Conservation (phyloP, 2,113 vertebrate species). For the Nipponia nippon region DNA sequence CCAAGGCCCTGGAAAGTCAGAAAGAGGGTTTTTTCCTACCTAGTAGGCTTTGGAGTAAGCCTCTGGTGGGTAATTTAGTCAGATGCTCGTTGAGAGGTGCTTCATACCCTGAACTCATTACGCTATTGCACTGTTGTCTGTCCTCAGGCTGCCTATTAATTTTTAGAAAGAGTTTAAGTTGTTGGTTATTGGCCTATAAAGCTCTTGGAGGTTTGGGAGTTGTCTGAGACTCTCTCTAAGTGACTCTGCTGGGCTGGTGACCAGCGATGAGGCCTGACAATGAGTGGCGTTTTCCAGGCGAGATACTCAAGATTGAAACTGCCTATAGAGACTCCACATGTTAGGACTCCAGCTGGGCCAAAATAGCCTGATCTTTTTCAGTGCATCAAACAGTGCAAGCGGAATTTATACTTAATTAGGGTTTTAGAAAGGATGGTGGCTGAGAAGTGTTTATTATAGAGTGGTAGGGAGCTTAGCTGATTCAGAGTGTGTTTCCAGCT, state of each 20-base stretch:
- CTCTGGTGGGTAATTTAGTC: neutral
- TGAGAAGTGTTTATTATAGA: neutral
- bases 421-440: neutral
- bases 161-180: neutral
- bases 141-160: neutral
- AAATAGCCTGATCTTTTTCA: neutral
- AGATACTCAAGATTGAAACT: neutral
- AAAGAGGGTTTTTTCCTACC: neutral
- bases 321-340: neutral
- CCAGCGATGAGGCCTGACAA: neutral
- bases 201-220: neutral
- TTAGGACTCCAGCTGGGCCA: neutral
- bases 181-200: neutral
- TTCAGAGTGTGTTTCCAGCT: neutral
- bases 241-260: neutral
- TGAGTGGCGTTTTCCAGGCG: neutral
- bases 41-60: neutral
- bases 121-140: neutral
- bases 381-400: neutral
- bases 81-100: neutral
- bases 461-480: neutral
- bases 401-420: neutral
- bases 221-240: neutral
- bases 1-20: neutral
- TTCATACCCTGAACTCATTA: neutral